Conservation (phyloP, 2,113 vertebrate species). For the Ahaetulla prasina region DNA sequence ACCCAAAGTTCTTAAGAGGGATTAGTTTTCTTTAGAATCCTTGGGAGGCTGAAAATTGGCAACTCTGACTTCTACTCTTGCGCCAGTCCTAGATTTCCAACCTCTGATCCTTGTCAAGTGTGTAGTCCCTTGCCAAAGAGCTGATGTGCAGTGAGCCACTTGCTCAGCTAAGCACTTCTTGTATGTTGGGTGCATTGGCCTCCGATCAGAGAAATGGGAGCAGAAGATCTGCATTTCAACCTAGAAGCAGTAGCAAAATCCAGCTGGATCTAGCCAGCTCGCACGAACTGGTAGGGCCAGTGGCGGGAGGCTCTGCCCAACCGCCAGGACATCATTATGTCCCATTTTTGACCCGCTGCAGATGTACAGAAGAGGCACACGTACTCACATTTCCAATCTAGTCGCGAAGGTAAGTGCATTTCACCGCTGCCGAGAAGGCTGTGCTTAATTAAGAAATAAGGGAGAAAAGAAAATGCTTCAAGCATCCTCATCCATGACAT, state of each 20-base stretch:
- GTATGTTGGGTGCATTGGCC: background rate
- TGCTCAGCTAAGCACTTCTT: background rate
- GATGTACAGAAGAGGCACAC: too few species aligned
- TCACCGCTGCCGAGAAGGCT: background rate
- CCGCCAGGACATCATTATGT: too few species aligned
- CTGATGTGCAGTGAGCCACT: background rate
- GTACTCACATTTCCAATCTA: too few species aligned
- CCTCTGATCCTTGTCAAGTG: background rate
- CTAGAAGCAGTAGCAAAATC: background rate
- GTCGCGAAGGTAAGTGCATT: too few species aligned
- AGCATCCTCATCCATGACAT: background rate
- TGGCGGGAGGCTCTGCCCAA: too few species aligned
- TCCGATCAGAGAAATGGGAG: background rate
- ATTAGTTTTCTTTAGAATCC: background rate
- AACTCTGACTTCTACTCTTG: background rate
- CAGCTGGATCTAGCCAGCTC: too few species aligned
- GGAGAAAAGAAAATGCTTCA: background rate
- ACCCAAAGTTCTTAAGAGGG: background rate
- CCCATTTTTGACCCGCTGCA: too few species aligned
- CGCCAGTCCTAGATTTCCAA: background rate
- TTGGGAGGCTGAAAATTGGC: background rate
- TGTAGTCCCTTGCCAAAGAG: background rate
- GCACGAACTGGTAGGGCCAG: too few species aligned
- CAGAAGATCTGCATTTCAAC: background rate
- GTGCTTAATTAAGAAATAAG: background rate